Evolutionary conservation across 1,140 invertebrate species (phyloP).

Genomic region (Brachionus plicatilis): DNA sequence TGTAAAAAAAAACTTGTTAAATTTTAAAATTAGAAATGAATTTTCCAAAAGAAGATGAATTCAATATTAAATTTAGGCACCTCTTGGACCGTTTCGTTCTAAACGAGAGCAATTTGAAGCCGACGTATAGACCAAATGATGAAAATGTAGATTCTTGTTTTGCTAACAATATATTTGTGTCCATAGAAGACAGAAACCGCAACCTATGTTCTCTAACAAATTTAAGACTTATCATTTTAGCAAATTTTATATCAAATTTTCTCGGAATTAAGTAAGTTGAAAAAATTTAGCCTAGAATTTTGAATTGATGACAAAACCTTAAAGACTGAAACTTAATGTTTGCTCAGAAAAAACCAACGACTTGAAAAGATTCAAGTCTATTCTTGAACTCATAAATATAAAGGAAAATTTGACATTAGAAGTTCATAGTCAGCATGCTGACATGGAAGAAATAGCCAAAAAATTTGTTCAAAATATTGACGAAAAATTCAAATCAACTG

Average conservation of each 20-base stretch:
- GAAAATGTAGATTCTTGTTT: background rate
- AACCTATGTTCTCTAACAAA: background rate
- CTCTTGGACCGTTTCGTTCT: background rate
- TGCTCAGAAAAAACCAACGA: background rate
- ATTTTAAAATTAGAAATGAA: background rate
- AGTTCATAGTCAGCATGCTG: background rate
- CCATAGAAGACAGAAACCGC: background rate
- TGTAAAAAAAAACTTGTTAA: background rate
- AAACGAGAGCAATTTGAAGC: background rate
- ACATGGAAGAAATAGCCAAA: background rate
- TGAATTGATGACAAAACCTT: background rate
- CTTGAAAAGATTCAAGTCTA: background rate
- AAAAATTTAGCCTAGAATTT: background rate
- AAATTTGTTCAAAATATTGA: background rate
- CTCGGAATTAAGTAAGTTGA: background rate
- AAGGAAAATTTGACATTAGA: background rate
- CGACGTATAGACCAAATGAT: background rate
- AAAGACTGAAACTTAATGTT: background rate
- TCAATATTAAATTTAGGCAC: background rate
- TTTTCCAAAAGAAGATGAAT: background rate
- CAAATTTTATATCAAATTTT: background rate
- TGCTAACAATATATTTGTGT: background rate
- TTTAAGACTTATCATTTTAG: background rate
- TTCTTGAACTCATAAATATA: background rate
- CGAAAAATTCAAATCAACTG: background rate